Conservation (phyloP, 2,113 vertebrate genomes). For the Eleginops maclovinus region DNA sequence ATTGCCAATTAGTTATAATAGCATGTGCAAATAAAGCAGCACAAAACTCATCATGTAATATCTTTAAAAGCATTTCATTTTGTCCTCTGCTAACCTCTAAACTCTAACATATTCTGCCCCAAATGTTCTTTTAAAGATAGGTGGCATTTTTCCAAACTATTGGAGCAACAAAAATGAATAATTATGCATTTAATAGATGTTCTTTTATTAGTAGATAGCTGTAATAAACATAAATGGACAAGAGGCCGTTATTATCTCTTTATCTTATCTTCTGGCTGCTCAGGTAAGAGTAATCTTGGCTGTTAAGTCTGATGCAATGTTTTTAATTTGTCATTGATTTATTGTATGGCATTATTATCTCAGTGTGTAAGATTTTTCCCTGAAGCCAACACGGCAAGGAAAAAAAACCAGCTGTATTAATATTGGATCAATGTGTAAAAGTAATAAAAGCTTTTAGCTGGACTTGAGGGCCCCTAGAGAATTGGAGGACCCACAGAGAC, state of each 20-base stretch:
- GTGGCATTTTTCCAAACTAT: neutral
- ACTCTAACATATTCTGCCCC: neutral
- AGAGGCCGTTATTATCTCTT: constrained; percentile 14
- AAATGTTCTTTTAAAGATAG: neutral
- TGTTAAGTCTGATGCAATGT: neutral
- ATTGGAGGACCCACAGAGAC: constrained; percentile 1
- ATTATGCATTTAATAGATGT: neutral
- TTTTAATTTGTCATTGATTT: constrained; percentile 22
- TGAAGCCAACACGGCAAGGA: constrained; percentile 7
- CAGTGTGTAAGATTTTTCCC: constrained; percentile 24
- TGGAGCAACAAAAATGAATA: neutral
- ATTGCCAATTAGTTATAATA: neutral
- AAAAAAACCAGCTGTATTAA: constrained; percentile 36
- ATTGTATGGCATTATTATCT: constrained; percentile 13
- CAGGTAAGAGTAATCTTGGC: constrained; percentile 8
- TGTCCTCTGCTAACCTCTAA: neutral
- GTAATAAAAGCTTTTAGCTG: constrained; percentile 23
- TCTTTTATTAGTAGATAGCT: neutral
- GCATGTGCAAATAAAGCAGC: neutral
- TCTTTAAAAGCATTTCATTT: neutral
- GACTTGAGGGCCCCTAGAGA: constrained; percentile 26
- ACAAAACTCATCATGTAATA: neutral
- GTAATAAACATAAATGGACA: constrained; percentile 6
- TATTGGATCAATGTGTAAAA: constrained; percentile 35
- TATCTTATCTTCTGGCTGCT: constrained; percentile 11